These are phyloP conservation scores for Amiota mariae DNA, from an alignment of 2,888 invertebrate species.

Conservation along the genomic window DNA sequence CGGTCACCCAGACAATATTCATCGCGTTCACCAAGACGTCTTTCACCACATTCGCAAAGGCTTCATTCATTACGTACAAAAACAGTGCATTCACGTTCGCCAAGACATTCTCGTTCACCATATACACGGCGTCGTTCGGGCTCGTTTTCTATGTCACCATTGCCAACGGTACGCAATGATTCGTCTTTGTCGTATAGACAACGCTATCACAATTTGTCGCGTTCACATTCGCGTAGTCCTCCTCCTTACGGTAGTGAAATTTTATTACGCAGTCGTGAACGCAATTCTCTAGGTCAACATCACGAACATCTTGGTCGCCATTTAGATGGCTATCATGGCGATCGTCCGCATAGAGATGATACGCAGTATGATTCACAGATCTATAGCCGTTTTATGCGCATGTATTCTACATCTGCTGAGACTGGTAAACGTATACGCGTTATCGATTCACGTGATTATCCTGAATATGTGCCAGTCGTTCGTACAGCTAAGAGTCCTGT, in stretches of 20 bases:
- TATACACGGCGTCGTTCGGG: constrained; percentile 36
- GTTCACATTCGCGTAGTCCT: constrained; percentile 46
- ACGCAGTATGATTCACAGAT: constrained; percentile 45
- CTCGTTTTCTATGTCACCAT: constrained; percentile 38
- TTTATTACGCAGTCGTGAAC: constrained; percentile 30
- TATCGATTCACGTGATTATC: constrained; percentile 68
- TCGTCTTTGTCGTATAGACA: constrained; percentile 23
- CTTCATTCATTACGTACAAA: too few relatives aligned
- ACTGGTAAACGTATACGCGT: constrained; percentile 60
- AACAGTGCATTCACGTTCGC: constrained; percentile 41
- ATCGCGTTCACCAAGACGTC: constrained; percentile 32
- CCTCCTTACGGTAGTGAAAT: constrained; percentile 33
- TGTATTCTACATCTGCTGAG: constrained; percentile 39
- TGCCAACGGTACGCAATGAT: neutral
- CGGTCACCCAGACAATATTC: constrained; percentile 31
- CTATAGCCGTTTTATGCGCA: constrained; percentile 48
- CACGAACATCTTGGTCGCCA: constrained; percentile 35
- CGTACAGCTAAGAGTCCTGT: constrained; percentile 47
- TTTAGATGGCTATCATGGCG: constrained; percentile 38
- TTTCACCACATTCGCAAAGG: constrained; percentile 41
- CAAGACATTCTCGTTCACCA: constrained; percentile 37
- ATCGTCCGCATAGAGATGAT: constrained; percentile 29
- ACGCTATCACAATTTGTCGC: constrained; percentile 32
- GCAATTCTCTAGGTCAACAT: neutral
- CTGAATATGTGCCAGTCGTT: constrained; percentile 65